Percentiles rank a stretch among this genome's conserved stretches.
Conservation (phyloP, 2,888 invertebrate genomes). For the Cenopis cana region DNA sequence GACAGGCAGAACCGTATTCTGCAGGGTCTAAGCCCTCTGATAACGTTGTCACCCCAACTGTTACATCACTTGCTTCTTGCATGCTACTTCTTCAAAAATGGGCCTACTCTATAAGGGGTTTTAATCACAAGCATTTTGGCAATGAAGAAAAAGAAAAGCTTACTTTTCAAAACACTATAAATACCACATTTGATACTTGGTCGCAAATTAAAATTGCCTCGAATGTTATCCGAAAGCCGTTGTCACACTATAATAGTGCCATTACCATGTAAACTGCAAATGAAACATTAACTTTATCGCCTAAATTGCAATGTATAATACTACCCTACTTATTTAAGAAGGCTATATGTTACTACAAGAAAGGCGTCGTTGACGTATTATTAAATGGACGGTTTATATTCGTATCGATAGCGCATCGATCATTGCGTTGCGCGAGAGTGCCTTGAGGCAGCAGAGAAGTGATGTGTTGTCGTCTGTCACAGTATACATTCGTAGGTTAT, state of each 20-base stretch:
- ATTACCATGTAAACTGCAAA: constrained; percentile 56
- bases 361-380: not conserved
- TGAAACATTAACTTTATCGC: constrained; percentile 48
- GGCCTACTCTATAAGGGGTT: too few species aligned
- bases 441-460: not conserved
- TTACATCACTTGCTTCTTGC: too few species aligned
- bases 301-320: constrained; percentile 19
- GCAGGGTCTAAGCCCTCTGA: too few species aligned
- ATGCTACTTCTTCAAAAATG: too few species aligned
- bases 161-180: not conserved
- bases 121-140: not conserved
- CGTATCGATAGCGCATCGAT: constrained; percentile 22
- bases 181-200: constrained; percentile 9
- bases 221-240: constrained; percentile 45
- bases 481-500: not conserved
- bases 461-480: not conserved
- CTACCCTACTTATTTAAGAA: not conserved
- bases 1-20: too few species aligned
- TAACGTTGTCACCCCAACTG: too few species aligned
- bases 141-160: not conserved
- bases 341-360: not conserved
- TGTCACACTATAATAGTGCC: constrained; percentile 53
- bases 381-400: not conserved
- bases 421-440: constrained; percentile 14
- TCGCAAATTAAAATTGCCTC: constrained; percentile 27